phyloP scores from a whole-genome alignment of 2,888 invertebrate genomes.

The Cephus pulcher region DNA sequence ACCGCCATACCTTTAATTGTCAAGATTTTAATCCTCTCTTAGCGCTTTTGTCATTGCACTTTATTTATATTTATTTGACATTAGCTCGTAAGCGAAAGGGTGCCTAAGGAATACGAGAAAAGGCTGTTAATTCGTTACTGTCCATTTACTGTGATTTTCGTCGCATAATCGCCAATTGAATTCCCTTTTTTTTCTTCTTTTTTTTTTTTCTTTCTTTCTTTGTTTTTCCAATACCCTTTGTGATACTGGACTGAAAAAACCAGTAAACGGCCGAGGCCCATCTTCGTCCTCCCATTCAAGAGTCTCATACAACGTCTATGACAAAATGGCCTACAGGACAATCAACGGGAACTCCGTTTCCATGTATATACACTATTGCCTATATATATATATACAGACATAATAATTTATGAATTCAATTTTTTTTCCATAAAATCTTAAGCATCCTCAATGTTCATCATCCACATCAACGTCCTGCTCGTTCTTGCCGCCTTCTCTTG shows the following conservation, averaged over 20 bases:
- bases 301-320: neutral
- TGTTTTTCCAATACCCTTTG: slow-evolving; percentile 28
- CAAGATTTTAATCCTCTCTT: slow-evolving; percentile 1
- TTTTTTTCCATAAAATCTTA: neutral
- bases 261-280: neutral
- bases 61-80: slow-evolving; percentile 61
- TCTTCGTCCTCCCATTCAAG: neutral
- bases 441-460: neutral
- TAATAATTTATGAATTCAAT: neutral
- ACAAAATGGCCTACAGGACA: neutral
- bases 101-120: slow-evolving; percentile 54
- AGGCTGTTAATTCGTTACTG: slow-evolving; percentile 50
- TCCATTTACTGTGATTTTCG: slow-evolving; percentile 61
- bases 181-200: slow-evolving; percentile 38
- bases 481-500: neutral
- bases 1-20: slow-evolving; percentile 6
- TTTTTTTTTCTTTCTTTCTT: slow-evolving; percentile 30
- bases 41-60: slow-evolving; percentile 10
- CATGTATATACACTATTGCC: neutral
- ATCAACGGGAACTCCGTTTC: neutral
- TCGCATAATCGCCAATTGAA: slow-evolving; percentile 53
- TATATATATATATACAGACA: neutral
- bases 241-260: neutral
- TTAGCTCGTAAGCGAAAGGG: slow-evolving; percentile 57
- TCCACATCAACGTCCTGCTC: neutral